A percentile compares a stretch with the other conserved stretches of the same genome.
phyloP scores from a whole-genome alignment of 2,797 vertebrate species.

The Epinephelus awoara region DNA sequence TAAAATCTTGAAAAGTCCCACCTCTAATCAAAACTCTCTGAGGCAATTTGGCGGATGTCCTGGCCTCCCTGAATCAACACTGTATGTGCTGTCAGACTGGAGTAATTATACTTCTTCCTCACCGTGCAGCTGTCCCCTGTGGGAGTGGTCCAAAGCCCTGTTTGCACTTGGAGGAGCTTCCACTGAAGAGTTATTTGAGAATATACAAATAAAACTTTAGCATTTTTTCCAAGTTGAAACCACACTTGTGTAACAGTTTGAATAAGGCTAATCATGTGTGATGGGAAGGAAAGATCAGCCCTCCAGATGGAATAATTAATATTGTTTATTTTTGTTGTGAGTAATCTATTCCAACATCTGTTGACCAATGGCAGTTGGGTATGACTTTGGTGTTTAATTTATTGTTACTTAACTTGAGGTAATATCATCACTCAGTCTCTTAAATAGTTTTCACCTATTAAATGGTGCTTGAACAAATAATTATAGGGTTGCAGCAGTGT shows the following conservation, averaged over 20 bases:
- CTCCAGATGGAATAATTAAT: neutral
- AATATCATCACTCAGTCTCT: neutral
- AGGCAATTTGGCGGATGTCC: constrained; percentile 17
- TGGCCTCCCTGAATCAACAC: constrained; percentile 77
- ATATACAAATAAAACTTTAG: neutral
- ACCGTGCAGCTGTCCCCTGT: constrained; percentile 74
- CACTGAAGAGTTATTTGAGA: constrained; percentile 7
- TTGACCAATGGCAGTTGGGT: neutral
- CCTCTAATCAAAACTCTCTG: constrained; percentile 37
- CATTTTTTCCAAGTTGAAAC: constrained; percentile 12
- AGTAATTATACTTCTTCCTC: constrained; percentile 36
- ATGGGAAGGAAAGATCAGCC: neutral
- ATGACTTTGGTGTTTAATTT: neutral
- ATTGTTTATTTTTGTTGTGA: too few relatives aligned
- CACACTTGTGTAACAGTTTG: neutral
- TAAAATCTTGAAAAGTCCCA: neutral
- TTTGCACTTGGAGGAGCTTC: constrained; percentile 80
- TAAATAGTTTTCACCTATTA: neutral
- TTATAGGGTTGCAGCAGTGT: too few relatives aligned
- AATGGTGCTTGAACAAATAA: neutral
- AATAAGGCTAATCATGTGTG: neutral
- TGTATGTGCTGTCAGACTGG: constrained; percentile 15
- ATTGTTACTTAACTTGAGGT: neutral
- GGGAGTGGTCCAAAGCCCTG: constrained; percentile 63
- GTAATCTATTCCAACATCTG: neutral